Conservation (phyloP, 2,797 vertebrate species). For the Neosilurus mollespiculum region DNA sequence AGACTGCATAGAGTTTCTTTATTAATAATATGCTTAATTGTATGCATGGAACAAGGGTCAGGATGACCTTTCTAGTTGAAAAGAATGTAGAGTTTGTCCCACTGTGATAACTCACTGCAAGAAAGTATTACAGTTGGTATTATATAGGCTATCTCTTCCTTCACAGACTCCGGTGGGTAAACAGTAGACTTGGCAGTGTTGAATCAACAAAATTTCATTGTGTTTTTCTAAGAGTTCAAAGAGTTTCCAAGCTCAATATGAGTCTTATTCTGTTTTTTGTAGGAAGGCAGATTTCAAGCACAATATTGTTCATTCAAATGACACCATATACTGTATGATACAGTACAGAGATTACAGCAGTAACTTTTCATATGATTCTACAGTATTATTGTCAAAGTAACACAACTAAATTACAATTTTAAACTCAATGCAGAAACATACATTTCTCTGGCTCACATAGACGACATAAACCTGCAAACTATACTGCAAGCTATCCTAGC, state of each 20-base stretch:
- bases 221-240: not conserved
- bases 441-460: too few species aligned
- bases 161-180: slow-evolving; percentile 8
- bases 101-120: slow-evolving; percentile 12
- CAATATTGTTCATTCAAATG: not conserved
- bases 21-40: slow-evolving; percentile 29
- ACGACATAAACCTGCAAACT: too few species aligned
- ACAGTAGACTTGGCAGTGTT: slow-evolving; percentile 15
- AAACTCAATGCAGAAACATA: not conserved
- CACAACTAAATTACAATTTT: not conserved
- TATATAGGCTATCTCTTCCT: slow-evolving; percentile 8
- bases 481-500: too few species aligned
- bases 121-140: not conserved
- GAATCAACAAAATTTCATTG: not conserved
- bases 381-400: not conserved
- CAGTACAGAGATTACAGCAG: not conserved
- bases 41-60: slow-evolving; percentile 20
- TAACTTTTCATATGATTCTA: not conserved
- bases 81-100: slow-evolving; percentile 23
- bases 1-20: not conserved
- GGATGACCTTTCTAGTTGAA: slow-evolving; percentile 10
- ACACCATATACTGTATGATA: not conserved
- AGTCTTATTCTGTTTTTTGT: not conserved
- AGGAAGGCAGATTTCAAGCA: slow-evolving; percentile 10
- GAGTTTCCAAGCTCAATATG: slow-evolving; percentile 13